Conservation (phyloP, 2,888 invertebrate species). For the Drosophila pseudotakahashii region DNA sequence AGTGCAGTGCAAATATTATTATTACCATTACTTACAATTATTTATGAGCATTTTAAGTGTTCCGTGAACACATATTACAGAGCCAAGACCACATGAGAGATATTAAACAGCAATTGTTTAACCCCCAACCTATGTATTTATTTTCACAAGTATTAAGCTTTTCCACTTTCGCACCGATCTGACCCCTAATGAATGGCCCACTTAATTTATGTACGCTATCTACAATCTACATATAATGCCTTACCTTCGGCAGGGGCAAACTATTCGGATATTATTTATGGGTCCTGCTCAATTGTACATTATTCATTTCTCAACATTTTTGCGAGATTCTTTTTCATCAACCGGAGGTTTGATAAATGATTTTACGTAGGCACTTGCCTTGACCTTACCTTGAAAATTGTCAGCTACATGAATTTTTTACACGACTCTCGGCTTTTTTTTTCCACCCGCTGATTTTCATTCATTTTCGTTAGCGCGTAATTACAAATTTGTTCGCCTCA, state of each 20-base stretch:
- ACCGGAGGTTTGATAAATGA: conserved; percentile 59
- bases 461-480: conserved; percentile 53
- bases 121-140: conserved; percentile 17
- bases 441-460: conserved; percentile 6
- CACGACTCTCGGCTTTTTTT: conserved; percentile 13
- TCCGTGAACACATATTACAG: conserved; percentile 50
- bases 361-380: conserved; percentile 67
- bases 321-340: conserved; percentile 33
- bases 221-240: conserved; percentile 34
- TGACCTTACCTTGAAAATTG: conserved; percentile 77
- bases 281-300: conserved; percentile 24
- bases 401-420: conserved; percentile 66
- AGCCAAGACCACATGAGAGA: conserved; percentile 19
- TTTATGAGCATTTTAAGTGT: conserved; percentile 54
- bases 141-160: conserved; percentile 18
- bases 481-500: conserved; percentile 55
- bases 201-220: conserved; percentile 40
- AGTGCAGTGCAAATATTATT: conserved; percentile 58
- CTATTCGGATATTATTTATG: conserved; percentile 57
- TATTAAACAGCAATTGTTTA: conserved; percentile 49
- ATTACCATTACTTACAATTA: conserved; percentile 57
- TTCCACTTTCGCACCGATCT: background rate
- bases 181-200: conserved; percentile 43
- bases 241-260: conserved; percentile 36
- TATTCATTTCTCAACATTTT: conserved; percentile 41